Conservation (phyloP, 2,888 invertebrate species). For the Conchocele bisecta region DNA sequence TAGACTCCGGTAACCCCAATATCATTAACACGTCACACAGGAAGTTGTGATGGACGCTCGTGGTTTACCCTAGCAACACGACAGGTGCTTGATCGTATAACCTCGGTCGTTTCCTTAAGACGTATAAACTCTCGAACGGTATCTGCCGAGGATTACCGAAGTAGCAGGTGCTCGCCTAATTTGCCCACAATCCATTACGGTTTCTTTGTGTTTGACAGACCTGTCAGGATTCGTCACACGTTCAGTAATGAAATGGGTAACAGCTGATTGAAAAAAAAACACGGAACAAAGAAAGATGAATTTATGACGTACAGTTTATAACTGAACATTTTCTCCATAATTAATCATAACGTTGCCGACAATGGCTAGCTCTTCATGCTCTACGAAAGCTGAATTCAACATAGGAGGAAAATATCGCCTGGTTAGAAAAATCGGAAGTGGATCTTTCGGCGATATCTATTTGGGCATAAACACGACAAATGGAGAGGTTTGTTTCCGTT, state of each 20-base stretch:
- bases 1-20: constrained; percentile 31
- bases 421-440: constrained; percentile 82
- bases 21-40: constrained; percentile 16
- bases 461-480: constrained; percentile 80
- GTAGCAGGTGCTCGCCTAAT: constrained; percentile 54
- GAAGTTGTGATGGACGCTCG: constrained; percentile 31
- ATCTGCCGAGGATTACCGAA: no score
- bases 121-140: no score
- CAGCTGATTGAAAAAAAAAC: constrained; percentile 45
- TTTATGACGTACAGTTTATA: neutral
- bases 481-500: constrained; percentile 80
- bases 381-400: constrained; percentile 77
- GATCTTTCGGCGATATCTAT: constrained; percentile 83
- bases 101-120: no score
- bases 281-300: constrained; percentile 7
- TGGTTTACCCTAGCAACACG: constrained; percentile 51
- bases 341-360: neutral
- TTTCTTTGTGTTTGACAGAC: constrained; percentile 53
- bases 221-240: constrained; percentile 40
- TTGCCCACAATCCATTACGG: constrained; percentile 46
- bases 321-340: neutral
- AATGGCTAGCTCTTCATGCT: constrained; percentile 50
- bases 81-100: no score
- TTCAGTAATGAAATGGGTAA: constrained; percentile 9
- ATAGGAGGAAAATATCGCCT: constrained; percentile 81